Base-by-base conservation (phyloP, 1,140 invertebrate species). In the Eubasilissa regina region DNA sequence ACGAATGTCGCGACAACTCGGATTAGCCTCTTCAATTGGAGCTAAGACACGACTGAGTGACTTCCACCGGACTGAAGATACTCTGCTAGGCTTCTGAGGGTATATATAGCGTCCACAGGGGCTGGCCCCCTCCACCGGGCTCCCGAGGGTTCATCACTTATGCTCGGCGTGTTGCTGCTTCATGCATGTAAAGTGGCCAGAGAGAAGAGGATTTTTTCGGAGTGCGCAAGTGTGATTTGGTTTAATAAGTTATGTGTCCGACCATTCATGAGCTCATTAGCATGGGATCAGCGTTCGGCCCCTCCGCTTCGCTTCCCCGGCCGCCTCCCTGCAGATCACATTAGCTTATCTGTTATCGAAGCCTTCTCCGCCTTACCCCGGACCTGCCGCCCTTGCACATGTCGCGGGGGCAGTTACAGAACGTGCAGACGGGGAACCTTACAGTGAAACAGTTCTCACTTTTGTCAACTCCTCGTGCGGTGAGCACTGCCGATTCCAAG, bases 191-290 rank as follows among this genome's bases (percentile, higher is more conserved):
- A 83, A 83, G 79, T 80, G 79, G 76, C 51, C 81, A 75, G 47
- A 48, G 76, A 75, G 78, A 64, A 64, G 81, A 80, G 66, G 81
- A 82, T 83, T 83, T 83, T 83, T 83, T 80, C 78, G 81, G 78
- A 80, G 79, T 60, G 76, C 81, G 81, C 75, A 75, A 72, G 74
- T 83, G 81, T 83, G 81, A 83, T 83, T 83, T 83, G 81, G 79
- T 83, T 83, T 78, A 78, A 80, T 78, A 83, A 83, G 81, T 83
- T 80, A 72, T 75, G 68, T 62, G 55, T 66, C 12, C 76, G 62
- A 76, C 78, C 73, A 79, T 70, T 77, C 75, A 60, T 62, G 80
- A 76, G 44, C 80, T 81, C 80, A 66, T 73, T 73, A 73, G 68
- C 68, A 73, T 73, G 68, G 47, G 48, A 51, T 43, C 19, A 12